phyloP scores from a whole-genome alignment of 2,797 vertebrate genomes.

The Eurystomus glaucurus region DNA sequence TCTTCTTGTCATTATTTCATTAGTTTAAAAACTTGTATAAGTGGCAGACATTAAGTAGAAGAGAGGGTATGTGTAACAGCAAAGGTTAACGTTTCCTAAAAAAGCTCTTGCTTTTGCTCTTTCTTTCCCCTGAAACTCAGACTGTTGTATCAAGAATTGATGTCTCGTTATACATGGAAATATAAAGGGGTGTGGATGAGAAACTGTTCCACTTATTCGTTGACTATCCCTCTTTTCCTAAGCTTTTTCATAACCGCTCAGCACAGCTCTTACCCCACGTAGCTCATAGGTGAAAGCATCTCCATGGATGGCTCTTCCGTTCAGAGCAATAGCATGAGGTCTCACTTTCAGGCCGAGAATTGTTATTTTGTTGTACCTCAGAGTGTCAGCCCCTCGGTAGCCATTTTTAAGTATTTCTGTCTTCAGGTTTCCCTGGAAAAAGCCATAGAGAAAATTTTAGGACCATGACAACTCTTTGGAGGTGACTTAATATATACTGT shows the following conservation, averaged over 20 bases:
- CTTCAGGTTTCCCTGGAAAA: constrained; percentile 59
- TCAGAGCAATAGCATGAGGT: constrained; percentile 44
- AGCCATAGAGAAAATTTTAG: constrained; percentile 15
- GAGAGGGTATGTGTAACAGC: neutral
- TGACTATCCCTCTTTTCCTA: neutral
- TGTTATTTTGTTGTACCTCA: constrained; percentile 48
- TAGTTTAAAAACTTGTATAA: neutral
- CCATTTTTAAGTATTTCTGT: constrained; percentile 67
- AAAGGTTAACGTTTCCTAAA: neutral
- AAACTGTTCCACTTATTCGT: neutral
- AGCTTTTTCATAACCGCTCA: neutral
- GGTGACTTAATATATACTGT: neutral
- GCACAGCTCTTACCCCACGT: constrained; percentile 50
- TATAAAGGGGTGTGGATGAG: neutral
- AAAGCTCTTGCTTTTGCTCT: neutral
- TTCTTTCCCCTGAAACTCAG: accelerated
- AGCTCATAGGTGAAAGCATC: constrained; percentile 1
- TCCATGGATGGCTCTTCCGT: constrained; percentile 35
- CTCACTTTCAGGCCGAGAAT: constrained; percentile 65
- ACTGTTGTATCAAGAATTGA: neutral
- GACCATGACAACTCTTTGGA: neutral
- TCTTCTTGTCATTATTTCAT: neutral
- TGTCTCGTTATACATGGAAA: neutral
- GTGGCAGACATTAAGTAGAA: neutral
- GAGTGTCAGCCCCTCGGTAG: constrained; percentile 38